Percentiles rank a stretch among this genome's conserved stretches.
Evolutionary conservation across 30 jellyfish, hydroid and myxozoan species (phyloP).

Genomic region (Pelagia noctiluca): DNA sequence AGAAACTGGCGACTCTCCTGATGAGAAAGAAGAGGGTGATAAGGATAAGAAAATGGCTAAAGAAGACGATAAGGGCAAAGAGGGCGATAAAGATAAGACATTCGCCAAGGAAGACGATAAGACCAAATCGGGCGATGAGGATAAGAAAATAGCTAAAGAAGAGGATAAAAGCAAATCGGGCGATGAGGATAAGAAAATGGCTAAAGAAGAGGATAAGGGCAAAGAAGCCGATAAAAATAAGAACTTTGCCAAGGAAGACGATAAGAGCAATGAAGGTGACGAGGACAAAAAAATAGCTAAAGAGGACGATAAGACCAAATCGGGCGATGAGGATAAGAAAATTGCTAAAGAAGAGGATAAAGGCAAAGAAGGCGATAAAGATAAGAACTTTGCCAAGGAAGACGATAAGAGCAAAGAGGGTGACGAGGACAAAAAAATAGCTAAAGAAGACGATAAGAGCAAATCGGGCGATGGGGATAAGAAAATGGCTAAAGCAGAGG

Average conservation of each 20-base stretch:
- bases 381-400: neutral
- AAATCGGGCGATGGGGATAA: neutral
- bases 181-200: neutral
- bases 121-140: neutral
- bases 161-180: neutral
- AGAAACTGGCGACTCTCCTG: too few species aligned
- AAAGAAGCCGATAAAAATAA: constrained; percentile 12
- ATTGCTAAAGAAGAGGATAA: constrained; percentile 5
- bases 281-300: neutral
- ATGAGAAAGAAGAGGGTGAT: too few species aligned
- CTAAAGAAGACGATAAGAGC: neutral
- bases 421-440: neutral
- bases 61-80: too few species aligned
- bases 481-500: constrained; percentile 7
- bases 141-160: neutral
- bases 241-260: too few species aligned
- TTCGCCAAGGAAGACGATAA: too few species aligned
- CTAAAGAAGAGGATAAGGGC: constrained; percentile 7
- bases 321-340: neutral
- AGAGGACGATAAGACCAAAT: neutral
- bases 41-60: too few species aligned
- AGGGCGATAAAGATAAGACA: too few species aligned
- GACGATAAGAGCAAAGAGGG: neutral
- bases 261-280: neutral
- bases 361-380: neutral